Evolutionary conservation across 2,888 invertebrate genomes (phyloP), one percentile per base, ranked within the genome.

Genomic region (Iphiclides podalirius): DNA sequence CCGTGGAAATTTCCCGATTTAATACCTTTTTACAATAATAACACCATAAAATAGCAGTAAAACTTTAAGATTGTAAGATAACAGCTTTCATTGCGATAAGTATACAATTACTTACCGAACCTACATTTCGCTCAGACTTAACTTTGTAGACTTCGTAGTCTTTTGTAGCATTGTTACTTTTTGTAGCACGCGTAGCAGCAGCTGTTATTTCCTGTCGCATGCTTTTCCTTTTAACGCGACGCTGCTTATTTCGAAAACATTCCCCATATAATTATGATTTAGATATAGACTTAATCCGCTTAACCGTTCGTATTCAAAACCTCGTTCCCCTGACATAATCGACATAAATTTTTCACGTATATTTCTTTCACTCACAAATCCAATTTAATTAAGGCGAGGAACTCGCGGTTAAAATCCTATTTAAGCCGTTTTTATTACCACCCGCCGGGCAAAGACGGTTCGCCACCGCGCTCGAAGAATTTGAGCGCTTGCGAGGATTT

Each of bases 341-440:
- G 84, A 86, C 85, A 84, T 75, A 82, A 82, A 77, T 84, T 85
- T 84, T 85, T 83, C 81, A 81, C 83, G 80, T 84, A 85, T 79
- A 86, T 85, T 85, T 85, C 86, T 83, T 87, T 85, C 79, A 79
- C 73, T 81, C 79, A 78, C 85, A 86, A 85, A 88, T 88, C 86
- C 85, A 87, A 87, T 88, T 87, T 88, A 88, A 88, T 88, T 88
- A 88, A 87, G 83, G 85, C 85, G 79, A 75, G 81, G 79, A 85
- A 83, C 83, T 82, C 83, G 87, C 79, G 86, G 88, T 86, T 85
- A 82, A 86, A 87, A 87, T 87, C 88, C 86, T 84, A 81, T 87
- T 84, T 87, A 83, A 88, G 87, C 86, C 84, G 84, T 87, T 88
- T 88, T 87, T 87, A 88, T 86, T 87, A 86, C 87, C 84, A 77